Evolutionary conservation across 1,140 invertebrate species (phyloP).

Genomic region (Leptestheria dahalacensis): DNA sequence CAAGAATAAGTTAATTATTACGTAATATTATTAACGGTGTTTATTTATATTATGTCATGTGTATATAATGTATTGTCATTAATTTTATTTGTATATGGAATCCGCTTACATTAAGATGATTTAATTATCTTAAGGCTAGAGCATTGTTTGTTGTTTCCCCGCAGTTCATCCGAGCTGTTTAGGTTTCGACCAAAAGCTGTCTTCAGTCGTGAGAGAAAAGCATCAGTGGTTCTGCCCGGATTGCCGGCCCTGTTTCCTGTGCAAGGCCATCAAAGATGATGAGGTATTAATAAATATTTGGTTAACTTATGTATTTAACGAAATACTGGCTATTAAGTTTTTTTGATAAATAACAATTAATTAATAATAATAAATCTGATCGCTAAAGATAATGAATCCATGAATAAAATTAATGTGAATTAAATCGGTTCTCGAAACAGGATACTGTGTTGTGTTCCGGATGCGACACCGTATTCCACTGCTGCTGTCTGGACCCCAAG

Average conservation of each 20-base stretch:
- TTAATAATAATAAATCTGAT: no score
- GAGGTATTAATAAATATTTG: no score
- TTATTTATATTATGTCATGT: no score
- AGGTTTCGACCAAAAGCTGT: conserved; percentile 28
- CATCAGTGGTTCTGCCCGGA: conserved; percentile 33
- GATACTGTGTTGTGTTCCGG: conserved; percentile 54
- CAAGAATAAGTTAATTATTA: no score
- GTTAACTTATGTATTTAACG: no score
- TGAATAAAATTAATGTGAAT: neutral
- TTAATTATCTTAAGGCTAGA: no score
- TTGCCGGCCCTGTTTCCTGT: conserved; percentile 32
- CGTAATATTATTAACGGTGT: no score
- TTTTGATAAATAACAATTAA: neutral
- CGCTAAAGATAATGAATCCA: neutral
- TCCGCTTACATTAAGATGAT: no score
- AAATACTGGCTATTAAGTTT: conserved; percentile 5
- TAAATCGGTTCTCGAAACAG: conserved; percentile 29
- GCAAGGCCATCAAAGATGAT: conserved; percentile 19
- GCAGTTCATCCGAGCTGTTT: conserved; percentile 35
- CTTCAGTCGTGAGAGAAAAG: conserved; percentile 21
- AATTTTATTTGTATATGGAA: no score
- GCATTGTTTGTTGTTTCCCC: conserved; percentile 18
- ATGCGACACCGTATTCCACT: conserved; percentile 69
- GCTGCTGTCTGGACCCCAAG: conserved; percentile 44
- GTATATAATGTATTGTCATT: no score